A percentile compares a stretch with the other conserved stretches of the same genome.
Conservation (phyloP, 2,113 vertebrate genomes). For the Lophura nycthemera region DNA sequence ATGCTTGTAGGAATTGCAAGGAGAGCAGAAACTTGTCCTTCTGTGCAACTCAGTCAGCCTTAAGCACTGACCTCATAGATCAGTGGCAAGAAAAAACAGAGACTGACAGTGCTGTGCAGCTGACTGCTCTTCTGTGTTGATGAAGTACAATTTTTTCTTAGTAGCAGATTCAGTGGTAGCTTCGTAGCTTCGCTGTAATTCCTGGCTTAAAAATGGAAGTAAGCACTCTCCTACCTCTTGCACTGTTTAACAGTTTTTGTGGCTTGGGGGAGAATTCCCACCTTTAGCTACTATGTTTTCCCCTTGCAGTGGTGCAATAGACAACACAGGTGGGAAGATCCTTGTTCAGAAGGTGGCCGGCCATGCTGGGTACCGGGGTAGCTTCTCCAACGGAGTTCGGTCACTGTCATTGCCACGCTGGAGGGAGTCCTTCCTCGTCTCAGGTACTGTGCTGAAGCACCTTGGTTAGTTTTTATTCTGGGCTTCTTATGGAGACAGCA, state of each 20-base stretch:
- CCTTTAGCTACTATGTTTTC: neutral
- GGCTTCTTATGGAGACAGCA: accelerated
- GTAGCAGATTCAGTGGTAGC: neutral
- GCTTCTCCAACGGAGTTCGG: constrained; percentile 86
- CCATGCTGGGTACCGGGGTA: constrained; percentile 89
- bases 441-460: constrained; percentile 77
- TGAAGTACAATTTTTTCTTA: neutral
- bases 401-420: constrained; percentile 91
- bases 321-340: constrained; percentile 91
- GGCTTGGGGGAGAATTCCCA: accelerated
- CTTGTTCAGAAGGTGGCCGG: constrained; percentile 93
- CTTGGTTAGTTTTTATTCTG: neutral
- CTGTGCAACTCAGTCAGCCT: constrained; percentile 32
- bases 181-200: neutral
- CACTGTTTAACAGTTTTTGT: neutral
- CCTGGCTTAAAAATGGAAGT: neutral
- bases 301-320: constrained; percentile 86
- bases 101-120: neutral
- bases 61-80: neutral
- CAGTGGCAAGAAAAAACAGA: constrained; percentile 23
- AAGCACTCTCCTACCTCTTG: neutral
- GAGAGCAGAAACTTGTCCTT: neutral
- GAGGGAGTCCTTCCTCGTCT: constrained; percentile 93
- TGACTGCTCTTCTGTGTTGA: neutral
- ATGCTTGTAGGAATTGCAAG: constrained; percentile 33